Conservation (phyloP, 2,113 vertebrate species). For the Herpetotheres cachinnans region DNA sequence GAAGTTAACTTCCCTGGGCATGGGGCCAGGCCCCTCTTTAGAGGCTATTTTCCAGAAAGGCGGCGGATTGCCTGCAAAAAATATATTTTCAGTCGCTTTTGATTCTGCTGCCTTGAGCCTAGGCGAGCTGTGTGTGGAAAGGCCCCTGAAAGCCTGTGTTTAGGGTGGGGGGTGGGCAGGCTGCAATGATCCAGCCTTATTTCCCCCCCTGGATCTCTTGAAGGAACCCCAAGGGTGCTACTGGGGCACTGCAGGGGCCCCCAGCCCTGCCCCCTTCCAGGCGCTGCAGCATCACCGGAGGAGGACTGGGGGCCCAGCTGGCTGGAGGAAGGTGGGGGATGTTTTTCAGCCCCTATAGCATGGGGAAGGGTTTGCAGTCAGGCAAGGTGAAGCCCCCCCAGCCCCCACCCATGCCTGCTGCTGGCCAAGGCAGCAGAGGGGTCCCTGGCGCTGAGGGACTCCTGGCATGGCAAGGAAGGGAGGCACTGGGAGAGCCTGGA, state of each 20-base stretch:
- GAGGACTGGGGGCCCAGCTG: neutral
- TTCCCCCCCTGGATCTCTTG: too few relatives aligned
- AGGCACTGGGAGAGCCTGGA: neutral
- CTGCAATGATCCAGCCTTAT: neutral
- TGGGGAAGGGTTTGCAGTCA: neutral
- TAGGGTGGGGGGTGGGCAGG: neutral
- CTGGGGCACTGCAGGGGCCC: neutral
- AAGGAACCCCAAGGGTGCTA: neutral
- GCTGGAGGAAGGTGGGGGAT: neutral
- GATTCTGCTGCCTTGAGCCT: neutral
- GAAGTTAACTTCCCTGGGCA: slow-evolving; percentile 42
- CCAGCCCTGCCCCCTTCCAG: neutral
- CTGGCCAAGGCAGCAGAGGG: neutral
- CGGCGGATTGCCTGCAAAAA: neutral
- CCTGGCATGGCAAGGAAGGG: neutral
- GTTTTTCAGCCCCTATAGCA: neutral
- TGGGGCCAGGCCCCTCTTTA: neutral
- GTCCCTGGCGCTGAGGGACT: neutral
- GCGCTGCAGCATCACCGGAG: neutral
- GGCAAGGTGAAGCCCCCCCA: neutral
- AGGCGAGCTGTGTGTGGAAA: neutral
- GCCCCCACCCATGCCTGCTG: rapidly evolving
- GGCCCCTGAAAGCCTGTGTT: neutral
- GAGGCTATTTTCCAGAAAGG: slow-evolving; percentile 14
- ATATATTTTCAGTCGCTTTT: neutral